Conservation (phyloP, 2,797 vertebrate species). For the Tauraco hartlaubi region DNA sequence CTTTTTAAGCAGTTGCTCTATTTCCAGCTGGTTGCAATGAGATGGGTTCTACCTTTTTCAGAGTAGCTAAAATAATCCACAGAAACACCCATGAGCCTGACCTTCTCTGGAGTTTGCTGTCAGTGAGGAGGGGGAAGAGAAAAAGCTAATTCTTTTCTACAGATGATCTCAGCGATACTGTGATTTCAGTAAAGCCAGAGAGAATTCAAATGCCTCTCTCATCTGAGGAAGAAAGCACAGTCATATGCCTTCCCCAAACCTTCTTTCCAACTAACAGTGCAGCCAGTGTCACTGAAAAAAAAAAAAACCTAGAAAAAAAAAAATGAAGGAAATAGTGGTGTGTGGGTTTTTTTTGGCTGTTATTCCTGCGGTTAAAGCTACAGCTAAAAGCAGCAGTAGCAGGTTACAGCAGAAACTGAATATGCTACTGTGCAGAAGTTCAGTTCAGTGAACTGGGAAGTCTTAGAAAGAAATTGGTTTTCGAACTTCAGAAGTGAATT, state of each 20-base stretch:
- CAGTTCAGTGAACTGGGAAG: neutral
- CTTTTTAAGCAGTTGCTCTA: neutral
- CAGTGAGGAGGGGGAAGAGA: neutral
- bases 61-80: neutral
- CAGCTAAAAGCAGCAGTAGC: conserved; percentile 44
- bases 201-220: conserved; percentile 18
- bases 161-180: neutral
- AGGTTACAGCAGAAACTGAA: conserved; percentile 54
- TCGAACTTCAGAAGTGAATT: neutral
- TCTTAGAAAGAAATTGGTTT: neutral
- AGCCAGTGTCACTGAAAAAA: conserved; percentile 4
- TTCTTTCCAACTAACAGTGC: conserved; percentile 23
- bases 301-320: neutral
- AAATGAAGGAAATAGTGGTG: neutral
- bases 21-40: neutral
- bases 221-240: conserved; percentile 13
- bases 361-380: conserved; percentile 39
- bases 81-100: neutral
- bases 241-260: neutral
- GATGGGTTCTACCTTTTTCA: neutral
- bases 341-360: neutral
- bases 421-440: conserved; percentile 37
- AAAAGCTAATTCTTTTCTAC: neutral
- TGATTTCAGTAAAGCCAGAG: neutral
- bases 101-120: neutral